These are phyloP conservation scores for Hormiphora californensis DNA, from an alignment of 37 sponge, comb jelly and placozoan genomes.

Conservation along the genomic window DNA sequence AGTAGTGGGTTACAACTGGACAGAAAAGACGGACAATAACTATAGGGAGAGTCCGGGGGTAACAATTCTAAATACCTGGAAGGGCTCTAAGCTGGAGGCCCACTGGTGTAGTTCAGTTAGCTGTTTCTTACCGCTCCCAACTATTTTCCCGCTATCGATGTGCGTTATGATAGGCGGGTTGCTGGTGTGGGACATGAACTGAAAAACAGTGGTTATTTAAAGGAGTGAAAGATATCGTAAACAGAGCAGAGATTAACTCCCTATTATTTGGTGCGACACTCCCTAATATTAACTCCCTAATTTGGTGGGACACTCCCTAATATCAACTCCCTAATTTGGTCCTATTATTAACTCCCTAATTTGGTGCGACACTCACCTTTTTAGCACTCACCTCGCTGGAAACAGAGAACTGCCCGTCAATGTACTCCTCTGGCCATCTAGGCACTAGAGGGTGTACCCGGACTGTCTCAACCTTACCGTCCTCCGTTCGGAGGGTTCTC, in stretches of 20 bases:
- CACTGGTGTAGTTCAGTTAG: constrained; percentile 32
- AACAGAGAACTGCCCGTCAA: constrained; percentile 31
- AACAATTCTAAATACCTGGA: constrained; percentile 27
- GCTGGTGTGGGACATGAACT: too few species aligned
- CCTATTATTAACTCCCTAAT: too few species aligned
- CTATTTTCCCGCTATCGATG: constrained; percentile 21
- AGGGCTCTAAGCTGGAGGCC: neutral
- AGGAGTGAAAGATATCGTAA: too few species aligned
- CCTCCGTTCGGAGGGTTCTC: constrained; percentile 25
- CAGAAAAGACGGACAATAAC: neutral
- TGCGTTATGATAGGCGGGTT: neutral
- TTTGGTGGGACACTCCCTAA: too few species aligned
- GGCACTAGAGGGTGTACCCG: constrained; percentile 22
- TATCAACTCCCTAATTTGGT: too few species aligned
- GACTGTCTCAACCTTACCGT: constrained; percentile 29
- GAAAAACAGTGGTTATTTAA: too few species aligned
- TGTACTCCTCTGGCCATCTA: constrained; percentile 15
- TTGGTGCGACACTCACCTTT: constrained; percentile 3
- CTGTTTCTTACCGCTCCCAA: constrained; percentile 26
- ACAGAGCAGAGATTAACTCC: too few species aligned
- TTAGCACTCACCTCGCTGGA: constrained; percentile 28
- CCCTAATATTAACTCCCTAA: too few species aligned
- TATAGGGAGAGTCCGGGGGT: neutral
- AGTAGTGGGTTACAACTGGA: neutral
- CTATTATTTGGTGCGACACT: too few species aligned